phyloP scores from a whole-genome alignment of 2,113 vertebrate genomes.

The Eira barbara region DNA sequence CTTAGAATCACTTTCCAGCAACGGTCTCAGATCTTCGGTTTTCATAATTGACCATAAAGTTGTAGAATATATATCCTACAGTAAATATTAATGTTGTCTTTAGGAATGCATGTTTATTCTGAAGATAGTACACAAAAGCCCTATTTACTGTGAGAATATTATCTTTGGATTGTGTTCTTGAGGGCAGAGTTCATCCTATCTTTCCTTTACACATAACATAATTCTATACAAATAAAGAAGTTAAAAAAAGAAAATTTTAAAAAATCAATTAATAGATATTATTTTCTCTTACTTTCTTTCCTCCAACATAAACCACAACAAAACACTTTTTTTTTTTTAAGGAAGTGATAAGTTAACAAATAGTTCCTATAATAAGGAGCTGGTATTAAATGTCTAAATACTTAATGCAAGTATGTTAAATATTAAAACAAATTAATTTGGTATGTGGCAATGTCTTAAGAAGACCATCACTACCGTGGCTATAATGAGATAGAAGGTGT shows the following conservation, averaged over 20 bases:
- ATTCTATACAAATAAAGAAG: neutral
- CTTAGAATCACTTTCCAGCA: neutral
- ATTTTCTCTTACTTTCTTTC: neutral
- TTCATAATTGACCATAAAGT: neutral
- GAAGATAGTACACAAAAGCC: neutral
- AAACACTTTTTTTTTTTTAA: neutral
- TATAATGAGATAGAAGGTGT: neutral
- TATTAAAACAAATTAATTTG: neutral
- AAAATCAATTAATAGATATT: neutral
- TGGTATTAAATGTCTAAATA: neutral
- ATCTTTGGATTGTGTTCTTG: neutral
- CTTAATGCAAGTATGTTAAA: neutral
- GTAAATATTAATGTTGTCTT: neutral
- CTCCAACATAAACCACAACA: neutral
- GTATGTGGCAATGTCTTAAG: neutral
- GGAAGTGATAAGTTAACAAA: neutral
- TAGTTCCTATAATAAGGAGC: neutral
- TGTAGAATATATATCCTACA: neutral
- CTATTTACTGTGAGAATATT: neutral
- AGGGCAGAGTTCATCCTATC: neutral
- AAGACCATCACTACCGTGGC: neutral
- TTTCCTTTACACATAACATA: neutral
- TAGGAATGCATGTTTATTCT: neutral
- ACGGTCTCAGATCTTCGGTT: neutral
- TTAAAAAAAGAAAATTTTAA: neutral